Base-by-base conservation (phyloP, 2,113 vertebrate species). In the Dermatemys mawii region DNA sequence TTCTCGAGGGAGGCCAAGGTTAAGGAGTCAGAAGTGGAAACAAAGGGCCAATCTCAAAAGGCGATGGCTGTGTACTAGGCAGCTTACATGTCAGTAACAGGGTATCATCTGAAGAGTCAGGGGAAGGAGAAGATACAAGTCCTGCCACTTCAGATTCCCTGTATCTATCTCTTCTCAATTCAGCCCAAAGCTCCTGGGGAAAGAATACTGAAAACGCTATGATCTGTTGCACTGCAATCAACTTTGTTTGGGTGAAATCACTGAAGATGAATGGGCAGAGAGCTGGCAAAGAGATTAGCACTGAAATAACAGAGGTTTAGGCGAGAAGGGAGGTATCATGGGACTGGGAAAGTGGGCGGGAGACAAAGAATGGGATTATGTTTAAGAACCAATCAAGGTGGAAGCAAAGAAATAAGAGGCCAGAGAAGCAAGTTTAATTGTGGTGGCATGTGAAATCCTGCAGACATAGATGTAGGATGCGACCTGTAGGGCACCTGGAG, bases 1-100 rank as follows among this genome's bases (percentile, higher is more conserved):
- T 49, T 21, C 0, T 0, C 21, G 2, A 0, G 0, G 0, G 78
- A 46, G 32, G 22, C 35, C 1, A 0, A 51, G 3, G 5, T 7
- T 2, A 12, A 83, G 80, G 51, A 88, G 51, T 38, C 84, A 3
- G 0, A 1, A 78, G 46, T 1, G 0, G 82, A 86, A 51, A 67
- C 0, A 0, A 46, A 46, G 50, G 75, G 63, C 2, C 54, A 44
- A 46, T 32, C 73, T 86, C 86, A 86, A 0, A 1, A 88, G 27
- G 5, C 0, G 0, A 2, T 5, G 26, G 32, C 49, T 41, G 48
- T 35, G 46, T 1, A 22, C 12, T 76, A 24, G 38, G 73, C 26
- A 27, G 24, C 6, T 76, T 75, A 70, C 41, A 46, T 27, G 38
- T 46, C 73, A 76, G 24, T 76, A 0, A 0, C 50, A 2, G 17